Base-by-base conservation (phyloP, 2,888 invertebrate species). In the Arctia plantaginis region DNA sequence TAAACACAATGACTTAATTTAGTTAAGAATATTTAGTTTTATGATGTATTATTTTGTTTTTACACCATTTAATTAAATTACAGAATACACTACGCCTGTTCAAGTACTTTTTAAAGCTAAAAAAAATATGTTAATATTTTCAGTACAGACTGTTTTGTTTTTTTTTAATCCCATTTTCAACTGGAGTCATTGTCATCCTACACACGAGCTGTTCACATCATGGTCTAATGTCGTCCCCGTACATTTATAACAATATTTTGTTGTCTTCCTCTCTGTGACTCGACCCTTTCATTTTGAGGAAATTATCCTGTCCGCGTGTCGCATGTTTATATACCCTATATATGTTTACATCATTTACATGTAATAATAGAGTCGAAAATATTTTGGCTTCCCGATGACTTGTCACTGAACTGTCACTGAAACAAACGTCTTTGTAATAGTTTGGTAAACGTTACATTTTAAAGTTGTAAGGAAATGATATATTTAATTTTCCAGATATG, bases 161-260 rank as follows among this genome's bases (percentile, higher is more conserved):
- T 18, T n/a, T 30, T 0, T 6, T 4, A 59, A 39, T 81, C 67
- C 51, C 4, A 20, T 71, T 79, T 18, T 47, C 23, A 68, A 69
- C 74, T 33, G 0, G 77, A 78, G n/a, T 27, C 59, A 78, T 75
- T 69, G 88, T 73, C 73, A 82, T 80, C 69, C 81, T 79, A 82
- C 77, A 35, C 79, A 69, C 62, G 71, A 84, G 83, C 83, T 80
- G 82, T 82, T 80, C 82, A 80, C 84, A 85, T 84, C 85, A 84
- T 80, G 82, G 80, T 85, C 85, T 89, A 88, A 88, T 87, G 87
- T 85, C 88, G 73, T 84, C 80, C 82, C 81, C 81, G 87, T 87
- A 88, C 87, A 89, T 91, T 90, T 89, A 89, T 90, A 91, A 91
- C 90, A 90, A 90, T 89, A 89, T 91, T 91, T 90, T 90, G 87